Percentiles rank a stretch among this genome's conserved stretches.
phyloP scores from a whole-genome alignment of 2,113 vertebrate species.

The Paradisaea rubra region DNA sequence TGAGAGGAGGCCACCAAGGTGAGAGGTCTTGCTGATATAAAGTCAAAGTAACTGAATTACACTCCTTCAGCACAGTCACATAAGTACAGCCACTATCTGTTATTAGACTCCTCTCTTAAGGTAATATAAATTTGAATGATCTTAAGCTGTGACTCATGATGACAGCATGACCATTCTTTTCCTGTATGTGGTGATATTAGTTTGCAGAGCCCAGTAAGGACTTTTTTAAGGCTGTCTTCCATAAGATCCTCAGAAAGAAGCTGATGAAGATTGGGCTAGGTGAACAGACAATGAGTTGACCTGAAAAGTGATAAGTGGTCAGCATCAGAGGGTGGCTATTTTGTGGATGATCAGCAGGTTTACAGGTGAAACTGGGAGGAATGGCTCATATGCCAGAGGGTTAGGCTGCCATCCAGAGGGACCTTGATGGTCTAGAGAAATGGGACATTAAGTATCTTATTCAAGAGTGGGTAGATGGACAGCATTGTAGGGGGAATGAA shows the following conservation, averaged over 20 bases:
- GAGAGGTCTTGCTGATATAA: not conserved
- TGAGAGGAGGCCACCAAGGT: not conserved
- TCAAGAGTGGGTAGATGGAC: not conserved
- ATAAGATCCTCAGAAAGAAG: not conserved
- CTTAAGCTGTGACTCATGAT: not conserved
- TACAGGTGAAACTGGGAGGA: not conserved
- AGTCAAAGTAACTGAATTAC: not conserved
- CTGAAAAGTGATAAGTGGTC: not conserved
- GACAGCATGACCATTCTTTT: fast-evolving
- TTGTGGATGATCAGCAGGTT: not conserved
- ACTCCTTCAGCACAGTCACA: not conserved
- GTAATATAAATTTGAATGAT: not conserved
- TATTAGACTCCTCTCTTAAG: not conserved
- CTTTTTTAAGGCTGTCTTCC: not conserved
- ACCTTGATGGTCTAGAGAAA: not conserved
- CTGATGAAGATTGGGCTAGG: not conserved
- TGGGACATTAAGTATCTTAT: not conserved
- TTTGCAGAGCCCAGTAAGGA: not conserved
- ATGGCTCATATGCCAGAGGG: not conserved
- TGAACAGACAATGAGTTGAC: not conserved
- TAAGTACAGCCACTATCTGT: not conserved
- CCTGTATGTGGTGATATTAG: fast-evolving
- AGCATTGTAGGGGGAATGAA: not conserved
- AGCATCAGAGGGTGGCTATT: not conserved
- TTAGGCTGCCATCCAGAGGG: not conserved